Percentiles rank a stretch among this genome's conserved stretches.
Conservation (phyloP, 2,888 invertebrate species). For the Callimorpha dominula region DNA sequence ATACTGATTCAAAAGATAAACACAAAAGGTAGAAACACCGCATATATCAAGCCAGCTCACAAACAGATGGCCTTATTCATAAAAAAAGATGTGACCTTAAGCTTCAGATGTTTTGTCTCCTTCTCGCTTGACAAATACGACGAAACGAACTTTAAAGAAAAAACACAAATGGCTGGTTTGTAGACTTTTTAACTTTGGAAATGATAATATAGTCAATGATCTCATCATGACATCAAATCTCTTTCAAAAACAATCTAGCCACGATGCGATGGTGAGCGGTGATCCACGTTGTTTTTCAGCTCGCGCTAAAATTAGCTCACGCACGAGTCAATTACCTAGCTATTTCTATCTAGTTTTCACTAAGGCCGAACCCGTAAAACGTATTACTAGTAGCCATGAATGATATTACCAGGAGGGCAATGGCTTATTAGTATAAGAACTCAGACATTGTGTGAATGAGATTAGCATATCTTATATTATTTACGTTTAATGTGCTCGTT, state of each 20-base stretch:
- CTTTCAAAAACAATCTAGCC: constrained; percentile 21
- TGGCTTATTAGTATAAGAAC: constrained; percentile 5
- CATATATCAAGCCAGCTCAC: neutral
- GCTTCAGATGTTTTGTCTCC: neutral
- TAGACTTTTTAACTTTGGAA: neutral
- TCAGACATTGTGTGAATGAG: neutral
- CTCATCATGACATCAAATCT: constrained; percentile 30
- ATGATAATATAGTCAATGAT: constrained; percentile 5
- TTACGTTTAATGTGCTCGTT: too few species aligned
- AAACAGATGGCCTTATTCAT: neutral
- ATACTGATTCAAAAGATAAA: neutral
- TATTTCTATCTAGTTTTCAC: constrained; percentile 25
- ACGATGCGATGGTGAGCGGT: constrained; percentile 12
- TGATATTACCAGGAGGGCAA: constrained; percentile 5
- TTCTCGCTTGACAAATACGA: neutral
- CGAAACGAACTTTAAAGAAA: neutral
- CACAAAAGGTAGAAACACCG: neutral
- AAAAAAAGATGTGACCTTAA: neutral
- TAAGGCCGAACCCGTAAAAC: constrained; percentile 4
- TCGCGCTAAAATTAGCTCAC: constrained; percentile 28
- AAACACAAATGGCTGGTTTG: neutral
- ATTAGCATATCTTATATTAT: neutral
- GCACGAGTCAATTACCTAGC: constrained; percentile 27
- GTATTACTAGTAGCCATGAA: constrained; percentile 8
- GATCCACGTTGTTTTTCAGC: constrained; percentile 35